Evolutionary conservation across 2,797 vertebrate species (phyloP).

Genomic region (Merluccius polli): DNA sequence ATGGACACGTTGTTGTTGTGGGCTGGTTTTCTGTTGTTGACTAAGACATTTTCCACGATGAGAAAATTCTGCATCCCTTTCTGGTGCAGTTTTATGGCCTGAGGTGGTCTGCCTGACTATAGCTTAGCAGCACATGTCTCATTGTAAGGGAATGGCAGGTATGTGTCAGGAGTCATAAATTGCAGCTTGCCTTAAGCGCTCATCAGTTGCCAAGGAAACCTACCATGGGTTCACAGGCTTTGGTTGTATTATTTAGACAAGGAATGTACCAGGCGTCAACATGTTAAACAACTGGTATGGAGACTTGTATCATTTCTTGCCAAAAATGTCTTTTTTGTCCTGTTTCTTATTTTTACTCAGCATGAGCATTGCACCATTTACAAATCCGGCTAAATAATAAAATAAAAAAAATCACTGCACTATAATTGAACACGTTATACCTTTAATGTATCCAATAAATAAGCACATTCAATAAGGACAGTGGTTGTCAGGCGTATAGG

Average conservation of each 20-base stretch:
- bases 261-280: constrained; percentile 55
- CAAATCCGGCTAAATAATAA: constrained; percentile 43
- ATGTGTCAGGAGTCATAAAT: constrained; percentile 71
- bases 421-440: not conserved
- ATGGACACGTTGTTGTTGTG: constrained; percentile 20
- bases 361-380: not conserved
- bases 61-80: constrained; percentile 58
- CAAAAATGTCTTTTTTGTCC: constrained; percentile 25
- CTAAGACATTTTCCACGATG: constrained; percentile 57
- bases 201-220: constrained; percentile 71
- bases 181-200: constrained; percentile 66
- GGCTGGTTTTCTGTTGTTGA: constrained; percentile 50
- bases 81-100: constrained; percentile 67
- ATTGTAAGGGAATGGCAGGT: constrained; percentile 71
- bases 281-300: constrained; percentile 31
- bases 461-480: not conserved
- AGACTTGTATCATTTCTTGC: constrained; percentile 2
- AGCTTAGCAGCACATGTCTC: constrained; percentile 70
- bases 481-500: constrained; percentile 3
- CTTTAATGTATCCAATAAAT: not conserved
- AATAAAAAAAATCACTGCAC: not conserved
- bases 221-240: constrained; percentile 68
- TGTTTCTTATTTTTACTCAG: not conserved
- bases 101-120: constrained; percentile 68
- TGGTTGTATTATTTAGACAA: constrained; percentile 58